Evolutionary conservation across 1,140 invertebrate species (phyloP), one percentile per base, ranked within the genome.

Genomic region (Holcopasites calliopsidis): DNA sequence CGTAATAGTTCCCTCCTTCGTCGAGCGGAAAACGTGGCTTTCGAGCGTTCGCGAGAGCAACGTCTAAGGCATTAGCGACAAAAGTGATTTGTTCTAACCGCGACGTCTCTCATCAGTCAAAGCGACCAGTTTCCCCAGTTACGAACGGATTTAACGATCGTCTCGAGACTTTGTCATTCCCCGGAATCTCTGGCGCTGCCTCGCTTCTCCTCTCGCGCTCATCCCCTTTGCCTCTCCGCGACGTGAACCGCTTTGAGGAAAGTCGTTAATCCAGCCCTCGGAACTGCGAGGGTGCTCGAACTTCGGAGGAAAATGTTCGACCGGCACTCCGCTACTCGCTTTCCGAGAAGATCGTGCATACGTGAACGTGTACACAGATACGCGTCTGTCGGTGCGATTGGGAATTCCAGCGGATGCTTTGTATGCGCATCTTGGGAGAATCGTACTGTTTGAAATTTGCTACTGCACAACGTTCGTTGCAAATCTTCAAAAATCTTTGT

Each of bases 221-320:
- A 35, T 33, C 68, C n/a, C 54, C 40, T 55, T 58, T 31, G 62
- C 13, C 35, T 31, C 57, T 50, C 49, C 35, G 13, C 61, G 57
- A 61, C 55, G 54, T 66, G 58, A 69, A 79, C 62, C 76, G 80
- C 80, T 83, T 83, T 83, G 80, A 82, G 76, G 82, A 82, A 83
- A 83, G 76, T 83, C 80, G 80, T 83, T 83, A 83, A 82, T 83
- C 76, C 76, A 82, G 62, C 81, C 66, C 81, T 76, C 76, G 80
- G 79, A 83, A 83, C 80, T 83, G 55, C 76, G 76, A 83, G 72
- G 77, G 71, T 64, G 68, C 80, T 83, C 66, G 61, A 83, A 79
- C 80, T 83, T 82, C 58, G 74, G 79, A 79, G 55, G 80, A 83
- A 82, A 82, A 82, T 79, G 81, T 82, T 83, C 80, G 81, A 82